phyloP scores from a whole-genome alignment of 2,888 invertebrate genomes.

The Phorcus lineatus region DNA sequence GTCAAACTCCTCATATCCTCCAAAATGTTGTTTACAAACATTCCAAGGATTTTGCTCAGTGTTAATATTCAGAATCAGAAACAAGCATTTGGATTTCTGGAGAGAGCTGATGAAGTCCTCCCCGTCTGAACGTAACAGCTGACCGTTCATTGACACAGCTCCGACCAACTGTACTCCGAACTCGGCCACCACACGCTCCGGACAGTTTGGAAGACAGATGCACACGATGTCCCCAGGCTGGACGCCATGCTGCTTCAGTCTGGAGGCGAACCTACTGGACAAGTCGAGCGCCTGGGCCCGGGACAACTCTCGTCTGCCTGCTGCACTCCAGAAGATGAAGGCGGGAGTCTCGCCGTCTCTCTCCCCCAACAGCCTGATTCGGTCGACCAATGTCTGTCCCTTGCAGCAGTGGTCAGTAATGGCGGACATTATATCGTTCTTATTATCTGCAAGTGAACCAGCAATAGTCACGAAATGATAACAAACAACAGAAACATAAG shows the following conservation, averaged over 20 bases:
- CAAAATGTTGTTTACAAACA: not conserved
- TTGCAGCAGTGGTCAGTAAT: not conserved
- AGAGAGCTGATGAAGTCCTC: constrained; percentile 27
- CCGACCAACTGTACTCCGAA: constrained; percentile 36
- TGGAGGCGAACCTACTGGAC: constrained; percentile 31
- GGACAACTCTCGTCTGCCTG: constrained; percentile 12
- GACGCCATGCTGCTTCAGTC: constrained; percentile 28
- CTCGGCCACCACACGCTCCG: constrained; percentile 41
- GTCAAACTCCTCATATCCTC: not conserved
- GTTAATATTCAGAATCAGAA: not conserved
- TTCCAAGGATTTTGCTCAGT: not conserved
- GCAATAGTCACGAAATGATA: no score
- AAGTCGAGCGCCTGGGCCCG: constrained; percentile 30
- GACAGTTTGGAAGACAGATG: constrained; percentile 37
- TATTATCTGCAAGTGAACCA: no score
- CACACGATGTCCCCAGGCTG: constrained; percentile 35
- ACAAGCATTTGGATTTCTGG: not conserved
- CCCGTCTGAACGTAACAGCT: constrained; percentile 38
- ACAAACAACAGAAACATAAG: no score
- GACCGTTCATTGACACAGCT: constrained; percentile 38
- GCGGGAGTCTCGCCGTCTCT: not conserved
- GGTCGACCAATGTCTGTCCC: not conserved
- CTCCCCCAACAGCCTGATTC: not conserved
- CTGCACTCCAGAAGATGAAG: not conserved
- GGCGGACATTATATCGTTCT: no score